phyloP scores from a whole-genome alignment of 1,140 invertebrate genomes.

The Andricus grossulariae region DNA sequence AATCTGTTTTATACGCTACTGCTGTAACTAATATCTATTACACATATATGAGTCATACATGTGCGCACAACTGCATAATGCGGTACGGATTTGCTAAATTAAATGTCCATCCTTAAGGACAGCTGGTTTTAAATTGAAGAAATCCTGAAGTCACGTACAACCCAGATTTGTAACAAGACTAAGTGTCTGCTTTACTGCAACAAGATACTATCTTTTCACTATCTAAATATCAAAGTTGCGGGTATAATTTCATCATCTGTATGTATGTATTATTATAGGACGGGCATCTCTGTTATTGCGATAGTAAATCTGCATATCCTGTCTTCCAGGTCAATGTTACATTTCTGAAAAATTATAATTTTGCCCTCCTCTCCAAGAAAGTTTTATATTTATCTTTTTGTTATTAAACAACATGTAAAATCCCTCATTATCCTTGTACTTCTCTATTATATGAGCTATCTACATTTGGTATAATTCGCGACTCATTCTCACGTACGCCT shows the following conservation, averaged over 20 bases:
- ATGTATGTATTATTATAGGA: neutral
- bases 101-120: neutral
- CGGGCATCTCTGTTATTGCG: neutral
- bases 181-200: neutral
- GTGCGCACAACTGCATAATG: no score
- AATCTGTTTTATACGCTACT: no score
- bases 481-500: no score
- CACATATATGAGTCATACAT: no score
- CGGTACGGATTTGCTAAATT: neutral
- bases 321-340: neutral
- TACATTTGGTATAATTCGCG: no score
- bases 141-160: slow-evolving; percentile 31
- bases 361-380: no score
- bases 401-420: no score
- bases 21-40: no score
- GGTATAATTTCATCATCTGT: slow-evolving; percentile 1
- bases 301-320: neutral
- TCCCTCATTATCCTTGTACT: no score
- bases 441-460: no score
- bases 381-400: no score
- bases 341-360: no score
- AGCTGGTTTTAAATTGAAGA: slow-evolving; percentile 1
- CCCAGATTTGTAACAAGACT: slow-evolving; percentile 17
- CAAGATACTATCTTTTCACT: neutral
- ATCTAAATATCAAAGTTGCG: neutral